These are phyloP conservation scores for Pandemis cinnamomeana DNA, from an alignment of 2,888 invertebrate genomes.

Conservation along the genomic window DNA sequence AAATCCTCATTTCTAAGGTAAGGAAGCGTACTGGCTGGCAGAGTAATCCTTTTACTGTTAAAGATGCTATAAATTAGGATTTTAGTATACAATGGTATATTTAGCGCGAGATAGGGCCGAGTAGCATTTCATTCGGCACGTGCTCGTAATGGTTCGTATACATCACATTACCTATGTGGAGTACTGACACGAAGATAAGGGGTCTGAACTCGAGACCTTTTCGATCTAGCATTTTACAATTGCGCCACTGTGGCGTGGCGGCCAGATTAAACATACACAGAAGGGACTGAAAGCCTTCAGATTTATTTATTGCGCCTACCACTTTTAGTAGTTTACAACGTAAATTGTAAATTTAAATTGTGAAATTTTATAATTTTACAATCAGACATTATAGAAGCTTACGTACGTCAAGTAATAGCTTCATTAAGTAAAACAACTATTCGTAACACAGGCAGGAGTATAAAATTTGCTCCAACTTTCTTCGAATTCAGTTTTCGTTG, in stretches of 20 bases:
- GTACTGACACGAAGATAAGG: constrained; percentile 74
- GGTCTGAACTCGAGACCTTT: constrained; percentile 78
- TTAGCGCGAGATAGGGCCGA: constrained; percentile 16
- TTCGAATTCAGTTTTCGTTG: too few relatives aligned
- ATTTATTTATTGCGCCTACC: constrained; percentile 15
- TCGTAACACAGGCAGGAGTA: background rate
- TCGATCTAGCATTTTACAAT: constrained; percentile 79
- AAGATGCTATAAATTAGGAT: constrained; percentile 38
- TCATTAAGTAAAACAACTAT: background rate
- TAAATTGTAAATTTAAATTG: background rate
- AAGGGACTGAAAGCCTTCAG: constrained; percentile 27
- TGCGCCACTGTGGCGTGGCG: constrained; percentile 72
- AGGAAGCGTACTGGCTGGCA: constrained; percentile 19
- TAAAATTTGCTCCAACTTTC: too few relatives aligned
- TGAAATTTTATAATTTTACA: background rate
- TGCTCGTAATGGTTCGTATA: constrained; percentile 59
- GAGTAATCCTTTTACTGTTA: constrained; percentile 32
- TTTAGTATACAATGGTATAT: constrained; percentile 35
- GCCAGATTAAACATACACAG: constrained; percentile 35
- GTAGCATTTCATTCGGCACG: constrained; percentile 58
- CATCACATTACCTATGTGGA: constrained; percentile 63
- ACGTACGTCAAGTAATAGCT: background rate
- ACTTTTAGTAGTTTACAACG: background rate
- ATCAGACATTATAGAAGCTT: too few relatives aligned
- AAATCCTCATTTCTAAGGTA: constrained; percentile 16